These are phyloP conservation scores for Ceratotherium simum DNA, from an alignment of 2,113 vertebrate genomes.

Conservation along the genomic window DNA sequence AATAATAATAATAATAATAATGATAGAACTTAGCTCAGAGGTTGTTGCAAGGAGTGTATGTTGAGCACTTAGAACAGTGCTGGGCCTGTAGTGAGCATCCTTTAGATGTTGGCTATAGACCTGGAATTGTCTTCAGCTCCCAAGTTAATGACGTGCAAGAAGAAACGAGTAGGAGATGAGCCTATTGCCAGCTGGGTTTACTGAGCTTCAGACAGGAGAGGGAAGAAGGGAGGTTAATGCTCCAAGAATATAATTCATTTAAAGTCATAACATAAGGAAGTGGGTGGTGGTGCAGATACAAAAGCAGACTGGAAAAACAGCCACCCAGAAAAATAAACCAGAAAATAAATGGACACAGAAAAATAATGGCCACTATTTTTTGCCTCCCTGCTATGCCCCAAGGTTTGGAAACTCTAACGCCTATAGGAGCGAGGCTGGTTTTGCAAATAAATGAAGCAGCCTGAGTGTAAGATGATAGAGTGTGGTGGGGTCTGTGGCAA, in stretches of 20 bases:
- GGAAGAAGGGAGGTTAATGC: conserved; percentile 34
- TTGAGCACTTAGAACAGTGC: background rate
- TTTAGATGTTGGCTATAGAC: background rate
- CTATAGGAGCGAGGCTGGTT: background rate
- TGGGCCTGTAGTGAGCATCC: background rate
- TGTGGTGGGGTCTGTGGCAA: background rate
- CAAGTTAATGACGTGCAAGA: background rate
- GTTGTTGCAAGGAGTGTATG: background rate
- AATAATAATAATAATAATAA: too few relatives aligned
- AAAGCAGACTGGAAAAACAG: conserved; percentile 50
- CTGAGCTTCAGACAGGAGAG: conserved; percentile 12
- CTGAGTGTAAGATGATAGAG: background rate
- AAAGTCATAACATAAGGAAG: conserved; percentile 63
- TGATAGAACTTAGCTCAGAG: background rate
- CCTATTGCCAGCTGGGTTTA: conserved; percentile 9
- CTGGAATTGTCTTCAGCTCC: background rate
- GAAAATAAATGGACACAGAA: background rate
- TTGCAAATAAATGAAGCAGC: background rate
- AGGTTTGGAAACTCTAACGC: background rate
- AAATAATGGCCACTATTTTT: background rate
- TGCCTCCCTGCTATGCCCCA: background rate
- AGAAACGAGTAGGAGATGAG: background rate
- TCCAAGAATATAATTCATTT: conserved; percentile 61
- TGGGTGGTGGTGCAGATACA: conserved; percentile 54
- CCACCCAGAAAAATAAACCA: background rate